Conservation (phyloP, 2,888 invertebrate genomes). For the Rhodophaea formosa region DNA sequence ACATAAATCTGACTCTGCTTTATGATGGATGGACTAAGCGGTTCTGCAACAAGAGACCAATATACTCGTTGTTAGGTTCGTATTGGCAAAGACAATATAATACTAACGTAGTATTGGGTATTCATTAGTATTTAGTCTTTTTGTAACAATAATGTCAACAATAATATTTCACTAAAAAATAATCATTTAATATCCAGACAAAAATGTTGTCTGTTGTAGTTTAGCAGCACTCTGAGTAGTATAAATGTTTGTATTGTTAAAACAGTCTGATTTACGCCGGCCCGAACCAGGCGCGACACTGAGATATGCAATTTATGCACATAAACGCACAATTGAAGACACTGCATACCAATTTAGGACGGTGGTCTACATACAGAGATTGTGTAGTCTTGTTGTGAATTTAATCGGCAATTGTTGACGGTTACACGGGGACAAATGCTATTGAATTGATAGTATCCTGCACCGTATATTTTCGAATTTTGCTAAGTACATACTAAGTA, state of each 20-base stretch:
- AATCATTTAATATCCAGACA: too few species aligned
- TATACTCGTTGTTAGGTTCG: too few species aligned
- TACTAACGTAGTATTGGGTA: too few species aligned
- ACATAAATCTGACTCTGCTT: too few species aligned
- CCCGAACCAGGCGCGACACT: background rate
- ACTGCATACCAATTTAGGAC: background rate
- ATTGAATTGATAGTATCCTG: background rate
- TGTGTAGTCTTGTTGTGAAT: background rate
- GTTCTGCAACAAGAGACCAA: too few species aligned
- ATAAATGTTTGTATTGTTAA: background rate
- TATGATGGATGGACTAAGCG: too few species aligned
- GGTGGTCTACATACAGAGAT: background rate
- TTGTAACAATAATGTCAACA: too few species aligned
- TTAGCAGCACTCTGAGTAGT: background rate
- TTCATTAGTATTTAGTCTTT: too few species aligned
- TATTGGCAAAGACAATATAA: too few species aligned
- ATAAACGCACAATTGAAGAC: background rate
- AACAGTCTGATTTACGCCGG: background rate
- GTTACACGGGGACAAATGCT: background rate
- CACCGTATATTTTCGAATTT: background rate
- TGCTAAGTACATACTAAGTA: background rate
- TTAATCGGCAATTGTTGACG: background rate
- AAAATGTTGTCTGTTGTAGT: too few species aligned
- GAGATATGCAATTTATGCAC: background rate
- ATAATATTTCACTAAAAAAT: too few species aligned